Percentiles rank a stretch among this genome's conserved stretches.
phyloP scores from a whole-genome alignment of 2,888 invertebrate species.

The Hypomecis punctinalis region DNA sequence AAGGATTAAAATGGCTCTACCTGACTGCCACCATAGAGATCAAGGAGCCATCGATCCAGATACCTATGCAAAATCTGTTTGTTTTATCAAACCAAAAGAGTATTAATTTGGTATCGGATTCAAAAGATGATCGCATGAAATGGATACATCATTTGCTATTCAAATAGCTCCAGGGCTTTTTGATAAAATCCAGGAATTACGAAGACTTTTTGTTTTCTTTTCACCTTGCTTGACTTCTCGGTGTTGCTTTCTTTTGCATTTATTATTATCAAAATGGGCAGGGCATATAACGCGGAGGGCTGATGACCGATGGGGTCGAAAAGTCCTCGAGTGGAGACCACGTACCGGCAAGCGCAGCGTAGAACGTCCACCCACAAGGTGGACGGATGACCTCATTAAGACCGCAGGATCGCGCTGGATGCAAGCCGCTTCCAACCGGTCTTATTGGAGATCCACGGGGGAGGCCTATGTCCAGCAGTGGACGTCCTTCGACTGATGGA shows the following conservation, averaged over 20 bases:
- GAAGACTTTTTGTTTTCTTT: conserved; percentile 21
- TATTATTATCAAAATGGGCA: no score
- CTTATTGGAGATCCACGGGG: no score
- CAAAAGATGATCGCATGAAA: conserved; percentile 70
- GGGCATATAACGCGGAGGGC: no score
- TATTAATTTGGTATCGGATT: conserved; percentile 75
- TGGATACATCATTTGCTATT: conserved; percentile 80
- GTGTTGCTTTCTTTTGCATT: conserved; percentile 1
- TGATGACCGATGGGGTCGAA: no score
- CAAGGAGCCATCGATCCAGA: conserved; percentile 64
- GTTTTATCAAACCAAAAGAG: conserved; percentile 76
- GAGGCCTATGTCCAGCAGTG: no score
- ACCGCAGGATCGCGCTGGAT: no score
- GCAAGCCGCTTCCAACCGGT: no score
- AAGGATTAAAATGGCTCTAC: conserved; percentile 60
- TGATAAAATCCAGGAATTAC: conserved; percentile 47
- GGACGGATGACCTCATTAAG: no score
- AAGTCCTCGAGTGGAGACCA: no score
- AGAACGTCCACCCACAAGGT: no score
- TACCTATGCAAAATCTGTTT: conserved; percentile 82
- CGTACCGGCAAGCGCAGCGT: no score
- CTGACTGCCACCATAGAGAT: conserved; percentile 50
- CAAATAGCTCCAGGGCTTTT: conserved; percentile 70
- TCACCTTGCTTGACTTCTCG: conserved; percentile 7
- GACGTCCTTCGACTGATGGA: no score